These are phyloP conservation scores for Mus musculus DNA, from an alignment of 2,113 vertebrate genomes.

Conservation along the genomic window DNA sequence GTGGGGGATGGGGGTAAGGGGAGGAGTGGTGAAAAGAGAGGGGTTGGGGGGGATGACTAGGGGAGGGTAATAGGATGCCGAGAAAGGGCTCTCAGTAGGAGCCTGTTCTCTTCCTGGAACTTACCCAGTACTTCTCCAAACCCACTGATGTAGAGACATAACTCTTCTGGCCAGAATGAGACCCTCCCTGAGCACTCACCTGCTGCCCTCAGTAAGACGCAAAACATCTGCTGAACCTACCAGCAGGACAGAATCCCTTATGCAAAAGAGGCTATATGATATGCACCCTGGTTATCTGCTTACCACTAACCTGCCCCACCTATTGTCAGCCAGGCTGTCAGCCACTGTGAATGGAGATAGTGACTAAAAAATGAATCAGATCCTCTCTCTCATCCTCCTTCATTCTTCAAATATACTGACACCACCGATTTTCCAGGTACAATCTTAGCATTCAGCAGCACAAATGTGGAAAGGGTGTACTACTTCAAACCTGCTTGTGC, in stretches of 20 bases:
- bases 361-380: neutral
- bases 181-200: neutral
- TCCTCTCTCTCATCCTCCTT: neutral
- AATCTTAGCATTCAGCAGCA: neutral
- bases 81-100: neutral
- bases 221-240: neutral
- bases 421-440: neutral
- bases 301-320: neutral
- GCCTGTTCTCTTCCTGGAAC: neutral
- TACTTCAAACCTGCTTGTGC: neutral
- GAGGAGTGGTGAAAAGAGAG: neutral
- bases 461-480: neutral
- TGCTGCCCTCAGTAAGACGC: neutral
- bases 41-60: neutral
- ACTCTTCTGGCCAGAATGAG: neutral
- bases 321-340: neutral
- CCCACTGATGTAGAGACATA: neutral
- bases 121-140: neutral
- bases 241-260: neutral
- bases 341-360: neutral
- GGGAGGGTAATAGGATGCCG: neutral
- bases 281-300: neutral
- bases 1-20: too few relatives aligned
- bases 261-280: conserved; percentile 3
- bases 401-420: neutral